Evolutionary conservation across 2,888 invertebrate species (phyloP), one percentile per base, ranked within the genome.

Genomic region (Macrostomum cliftonense): DNA sequence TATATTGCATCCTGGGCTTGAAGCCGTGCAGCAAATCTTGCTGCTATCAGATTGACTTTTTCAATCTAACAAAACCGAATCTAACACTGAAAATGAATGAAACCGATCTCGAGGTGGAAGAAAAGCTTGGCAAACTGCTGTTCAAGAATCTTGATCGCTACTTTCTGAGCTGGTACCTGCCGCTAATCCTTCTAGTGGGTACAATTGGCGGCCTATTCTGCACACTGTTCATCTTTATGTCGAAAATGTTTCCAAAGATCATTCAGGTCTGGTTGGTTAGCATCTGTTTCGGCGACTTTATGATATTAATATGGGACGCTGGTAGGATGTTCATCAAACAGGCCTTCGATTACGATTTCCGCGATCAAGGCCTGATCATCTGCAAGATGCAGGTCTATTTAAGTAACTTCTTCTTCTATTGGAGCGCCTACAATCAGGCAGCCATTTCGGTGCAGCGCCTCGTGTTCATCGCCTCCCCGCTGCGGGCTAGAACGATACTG

Each of bases 351-450:
- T 50, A 20, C 16, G 50, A 50, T 20, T 20, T 50, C 13, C 36
- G 50, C 16, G 50, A 50, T 40, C 19, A 21, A 16, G 40, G 40
- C 28, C 20, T 21, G 19, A 13, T 39, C 9, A 39, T 50, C 21
- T 50, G 50, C 50, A 52, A 39, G 37, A 17, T 37, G 17, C 50
- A 50, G 36, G 40, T 38, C 52, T 50, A 21, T 16, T 4, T 50
- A 12, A 51, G 49, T 7, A 50, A 50, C 51, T 50, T 40, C 36
- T 50, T 40, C 20, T 39, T 50, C 11, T 51, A 51, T 28, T 50
- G 50, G 50, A 39, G 49, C 12, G 50, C 50, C 12, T 50, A 51
- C 28, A 50, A 51, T 42, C 50, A 50, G 51, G 39, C 50, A 1
- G 37, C 38, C 12, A 36, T 50, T 5, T 51, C 50, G 12, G 20